Conservation (phyloP, 2,113 vertebrate species). For the Cacatua alba region DNA sequence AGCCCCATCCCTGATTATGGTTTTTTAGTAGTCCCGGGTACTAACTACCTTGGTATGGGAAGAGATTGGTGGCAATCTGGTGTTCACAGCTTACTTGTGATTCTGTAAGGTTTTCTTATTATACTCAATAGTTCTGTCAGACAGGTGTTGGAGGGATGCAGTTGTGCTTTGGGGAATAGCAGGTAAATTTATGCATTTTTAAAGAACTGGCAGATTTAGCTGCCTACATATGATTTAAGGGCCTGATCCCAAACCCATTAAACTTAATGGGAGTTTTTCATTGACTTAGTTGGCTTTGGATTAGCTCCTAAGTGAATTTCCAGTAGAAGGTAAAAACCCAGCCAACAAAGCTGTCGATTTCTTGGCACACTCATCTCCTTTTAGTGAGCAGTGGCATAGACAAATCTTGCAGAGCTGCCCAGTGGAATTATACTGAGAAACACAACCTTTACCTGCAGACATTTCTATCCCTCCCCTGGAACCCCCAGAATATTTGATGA, state of each 20-base stretch:
- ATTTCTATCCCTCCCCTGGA: neutral
- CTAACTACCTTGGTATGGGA: neutral
- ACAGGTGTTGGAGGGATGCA: conserved; percentile 61
- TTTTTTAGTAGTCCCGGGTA: conserved; percentile 42
- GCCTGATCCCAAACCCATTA: conserved; percentile 59
- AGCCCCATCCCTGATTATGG: neutral
- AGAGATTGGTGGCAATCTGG: conserved; percentile 49
- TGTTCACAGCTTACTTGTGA: conserved; percentile 60
- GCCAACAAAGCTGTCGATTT: conserved; percentile 59
- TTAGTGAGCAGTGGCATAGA: neutral
- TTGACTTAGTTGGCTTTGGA: conserved; percentile 66
- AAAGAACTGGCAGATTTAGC: conserved; percentile 67
- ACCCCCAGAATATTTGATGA: neutral
- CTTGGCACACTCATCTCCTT: conserved; percentile 19
- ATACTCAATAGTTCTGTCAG: conserved; percentile 52
- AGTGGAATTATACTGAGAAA: neutral
- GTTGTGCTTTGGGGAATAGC: conserved; percentile 55
- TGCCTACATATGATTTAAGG: conserved; percentile 62
- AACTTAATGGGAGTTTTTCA: conserved; percentile 65
- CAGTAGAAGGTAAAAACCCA: conserved; percentile 59
- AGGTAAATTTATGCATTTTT: conserved; percentile 68
- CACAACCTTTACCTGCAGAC: neutral
- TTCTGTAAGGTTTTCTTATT: conserved; percentile 61
- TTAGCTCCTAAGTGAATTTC: conserved; percentile 67
- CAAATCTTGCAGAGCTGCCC: neutral